Evolutionary conservation across 2,888 invertebrate genomes (phyloP), one percentile per base, ranked within the genome.

Genomic region (Dyspetes luteomarginatus): DNA sequence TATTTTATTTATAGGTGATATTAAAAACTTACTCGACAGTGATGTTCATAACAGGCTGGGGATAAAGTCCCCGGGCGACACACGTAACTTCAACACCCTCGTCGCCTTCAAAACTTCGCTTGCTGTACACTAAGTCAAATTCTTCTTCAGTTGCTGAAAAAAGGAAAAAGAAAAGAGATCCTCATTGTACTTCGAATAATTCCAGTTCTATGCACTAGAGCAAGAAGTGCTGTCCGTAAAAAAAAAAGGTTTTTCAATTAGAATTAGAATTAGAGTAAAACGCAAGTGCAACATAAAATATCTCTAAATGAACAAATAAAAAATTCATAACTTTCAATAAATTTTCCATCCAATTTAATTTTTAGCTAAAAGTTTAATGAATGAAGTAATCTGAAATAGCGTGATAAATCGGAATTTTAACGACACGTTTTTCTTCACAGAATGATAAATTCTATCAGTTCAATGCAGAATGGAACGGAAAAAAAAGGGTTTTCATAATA

Each of bases 21-120:
- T 45, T 45, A 75, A 78, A 71, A 82, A 90, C 91, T 90, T 87
- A 91, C 91, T 90, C 89, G 84, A 91, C 85, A 52, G 86, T 88
- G 83, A 91, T 89, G 75, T 91, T 87, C 74, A 91, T 85, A 56
- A 88, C 89, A n/a, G 91, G 91, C 74, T 89, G 85, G 22, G 91
- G 91, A 81, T 88, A 91, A 24, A 91, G 85, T 75, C 91, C 91
- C 76, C 88, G 84, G 50, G 91, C 91, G 58, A 83, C 80, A 78
- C 91, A 91, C 68, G 87, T 88, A 83, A 91, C 88, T 85, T 91
- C 91, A 48, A 91, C 85, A 52, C 86, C 88, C 52, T 90, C 89
- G 74, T 87, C 87, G 72, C 89, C 87, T 62, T 89, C 85, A 65
- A 85, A 83, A 48, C 75, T 85, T 64, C 85, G 87, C 82, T 87